Base-by-base conservation (phyloP, 1,140 invertebrate genomes). In the Lepidurus arcticus region DNA sequence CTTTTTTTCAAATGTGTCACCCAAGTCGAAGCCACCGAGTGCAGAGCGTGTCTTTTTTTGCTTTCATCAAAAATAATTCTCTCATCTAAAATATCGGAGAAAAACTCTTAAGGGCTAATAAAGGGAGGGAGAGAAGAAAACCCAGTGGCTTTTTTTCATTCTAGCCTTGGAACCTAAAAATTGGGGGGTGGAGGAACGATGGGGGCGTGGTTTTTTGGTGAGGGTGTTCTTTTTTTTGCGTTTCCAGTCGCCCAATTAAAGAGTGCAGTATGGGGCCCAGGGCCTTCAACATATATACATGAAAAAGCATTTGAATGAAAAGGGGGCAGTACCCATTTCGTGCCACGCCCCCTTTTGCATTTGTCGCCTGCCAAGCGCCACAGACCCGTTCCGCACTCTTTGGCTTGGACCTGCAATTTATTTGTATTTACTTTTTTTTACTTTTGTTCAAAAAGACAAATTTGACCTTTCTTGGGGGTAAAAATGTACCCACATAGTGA, bases 11-110 rank as follows among this genome's bases (percentile, higher is more conserved):
- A 65, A 16, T 65, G 53, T 65, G 53, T 65, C 13, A 13, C 21
- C 53, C 53, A 65, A 65, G 53, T 65, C 53, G 53, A 65, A 65
- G 53, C 53, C 53, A 65, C 53, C 53, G 53, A 65, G 53, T 65
- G 53, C 53, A 65, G 53, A 65, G 53, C 53, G 53, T 65, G 53
- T 65, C 13, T 65, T 65, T 65, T 65, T 16, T 65, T 65, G 16
- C n/a, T 65, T 65, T 13, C 53, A n/a, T 65, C 53, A 65, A 65
- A 21, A 65, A 21, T 65, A 13, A 7, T 16, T 65, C 7, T 65
- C 13, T 65, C 21, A n/a, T 65, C 16, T 65, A 65, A 65, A 9
- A 9, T n/a, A 65, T 1, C 5, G n/a, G 53, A 13, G 21, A 1
- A 65, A 65, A 47, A 47, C 34, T 34, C 34, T 34, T n/a, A 65